phyloP scores from a whole-genome alignment of 2,113 vertebrate species.

The Romanogobio albipinnatus region DNA sequence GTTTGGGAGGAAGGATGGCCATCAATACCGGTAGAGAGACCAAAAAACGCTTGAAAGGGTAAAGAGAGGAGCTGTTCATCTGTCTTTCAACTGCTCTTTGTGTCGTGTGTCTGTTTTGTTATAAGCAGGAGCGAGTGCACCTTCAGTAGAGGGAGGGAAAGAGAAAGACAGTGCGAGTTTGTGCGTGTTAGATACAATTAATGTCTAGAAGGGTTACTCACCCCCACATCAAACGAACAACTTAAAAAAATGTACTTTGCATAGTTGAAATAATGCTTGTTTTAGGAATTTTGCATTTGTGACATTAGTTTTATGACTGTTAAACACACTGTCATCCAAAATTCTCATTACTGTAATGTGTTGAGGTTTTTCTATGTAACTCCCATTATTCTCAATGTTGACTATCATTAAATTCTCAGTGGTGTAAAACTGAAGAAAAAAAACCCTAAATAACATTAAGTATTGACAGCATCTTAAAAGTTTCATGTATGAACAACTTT shows the following conservation, averaged over 20 bases:
- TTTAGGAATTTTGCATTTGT: background rate
- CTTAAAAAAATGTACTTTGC: background rate
- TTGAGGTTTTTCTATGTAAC: background rate
- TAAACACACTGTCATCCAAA: background rate
- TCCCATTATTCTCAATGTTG: background rate
- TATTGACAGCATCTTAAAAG: too few relatives aligned
- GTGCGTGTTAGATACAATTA: background rate
- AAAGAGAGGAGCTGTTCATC: slow-evolving; percentile 14
- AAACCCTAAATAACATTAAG: too few relatives aligned
- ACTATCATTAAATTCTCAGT: too few relatives aligned
- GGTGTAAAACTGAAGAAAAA: too few relatives aligned
- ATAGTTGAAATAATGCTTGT: background rate
- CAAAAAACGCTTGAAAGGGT: slow-evolving; percentile 4
- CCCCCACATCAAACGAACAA: background rate
- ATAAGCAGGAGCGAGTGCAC: background rate
- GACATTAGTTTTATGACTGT: background rate
- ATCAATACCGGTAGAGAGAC: background rate
- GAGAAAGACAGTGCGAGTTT: background rate
- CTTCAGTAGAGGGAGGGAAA: background rate
- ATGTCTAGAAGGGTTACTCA: background rate
- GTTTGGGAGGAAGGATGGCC: slow-evolving; percentile 9
- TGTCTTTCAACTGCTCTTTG: slow-evolving; percentile 30
- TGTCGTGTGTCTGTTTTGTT: background rate
- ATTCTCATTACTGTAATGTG: background rate
- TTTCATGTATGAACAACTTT: too few relatives aligned